Conservation (phyloP, 2,113 vertebrate species). For the Dolichotis patagonum region DNA sequence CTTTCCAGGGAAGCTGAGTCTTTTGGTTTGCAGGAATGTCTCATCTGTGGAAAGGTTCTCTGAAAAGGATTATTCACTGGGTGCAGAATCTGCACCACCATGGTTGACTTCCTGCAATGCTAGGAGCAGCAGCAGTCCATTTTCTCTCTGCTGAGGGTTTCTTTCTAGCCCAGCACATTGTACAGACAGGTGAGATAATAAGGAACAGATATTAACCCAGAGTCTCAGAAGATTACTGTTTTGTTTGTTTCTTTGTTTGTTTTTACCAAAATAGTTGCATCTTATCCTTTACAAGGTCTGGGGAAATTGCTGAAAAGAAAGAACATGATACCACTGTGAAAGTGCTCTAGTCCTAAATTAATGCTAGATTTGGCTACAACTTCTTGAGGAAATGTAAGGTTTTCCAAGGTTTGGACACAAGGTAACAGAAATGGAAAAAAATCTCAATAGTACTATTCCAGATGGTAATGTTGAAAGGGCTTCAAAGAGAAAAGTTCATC, state of each 20-base stretch:
- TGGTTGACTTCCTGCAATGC: constrained; percentile 55
- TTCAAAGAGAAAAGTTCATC: not conserved
- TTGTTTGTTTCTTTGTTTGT: not conserved
- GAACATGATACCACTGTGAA: not conserved
- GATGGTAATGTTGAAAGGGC: constrained; percentile 48
- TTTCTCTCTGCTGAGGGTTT: constrained; percentile 50
- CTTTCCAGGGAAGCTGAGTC: constrained; percentile 42
- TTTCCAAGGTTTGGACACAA: not conserved
- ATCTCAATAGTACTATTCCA: not conserved
- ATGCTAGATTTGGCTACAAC: not conserved
- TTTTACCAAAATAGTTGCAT: not conserved
- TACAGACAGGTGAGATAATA: constrained; percentile 53
- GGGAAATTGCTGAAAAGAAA: not conserved
- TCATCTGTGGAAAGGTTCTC: constrained; percentile 45
- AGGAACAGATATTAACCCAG: constrained; percentile 68
- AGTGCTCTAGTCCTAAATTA: not conserved
- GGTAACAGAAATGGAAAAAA: constrained; percentile 49
- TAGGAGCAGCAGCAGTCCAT: constrained; percentile 65
- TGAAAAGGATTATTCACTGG: not conserved
- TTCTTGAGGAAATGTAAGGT: not conserved
- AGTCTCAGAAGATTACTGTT: constrained; percentile 69
- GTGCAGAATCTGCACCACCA: constrained; percentile 44
- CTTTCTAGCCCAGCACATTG: not conserved
- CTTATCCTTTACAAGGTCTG: not conserved
- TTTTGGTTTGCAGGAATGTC: constrained; percentile 71